These are phyloP conservation scores for Oryzias melastigma DNA, from an alignment of 2,113 vertebrate genomes.

Conservation along the genomic window DNA sequence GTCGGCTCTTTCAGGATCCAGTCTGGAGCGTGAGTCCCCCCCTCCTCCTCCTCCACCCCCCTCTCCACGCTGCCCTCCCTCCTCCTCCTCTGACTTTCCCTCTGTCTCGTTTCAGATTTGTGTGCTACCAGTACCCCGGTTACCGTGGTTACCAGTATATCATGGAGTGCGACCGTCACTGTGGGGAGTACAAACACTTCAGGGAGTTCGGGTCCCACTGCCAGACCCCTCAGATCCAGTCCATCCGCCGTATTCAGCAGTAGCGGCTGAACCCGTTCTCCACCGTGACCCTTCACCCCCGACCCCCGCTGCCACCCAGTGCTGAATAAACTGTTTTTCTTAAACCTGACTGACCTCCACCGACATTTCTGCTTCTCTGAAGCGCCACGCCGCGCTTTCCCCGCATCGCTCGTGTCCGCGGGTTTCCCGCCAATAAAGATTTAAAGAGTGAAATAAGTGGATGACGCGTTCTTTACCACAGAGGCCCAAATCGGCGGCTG, in stretches of 20 bases:
- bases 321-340: constrained; percentile 81
- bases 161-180: constrained; percentile 89
- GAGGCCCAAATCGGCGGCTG: too few species aligned
- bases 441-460: background rate
- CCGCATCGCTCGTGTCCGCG: constrained; percentile 1
- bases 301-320: constrained; percentile 43
- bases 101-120: constrained; percentile 76
- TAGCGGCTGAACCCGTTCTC: constrained; percentile 65
- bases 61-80: background rate
- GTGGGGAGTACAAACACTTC: constrained; percentile 90
- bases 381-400: background rate
- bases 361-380: constrained; percentile 41
- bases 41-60: background rate
- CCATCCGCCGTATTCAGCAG: constrained; percentile 92
- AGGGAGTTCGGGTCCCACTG: constrained; percentile 89
- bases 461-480: too few species aligned
- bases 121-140: constrained; percentile 93
- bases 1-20: constrained; percentile 88
- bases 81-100: constrained; percentile 4
- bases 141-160: constrained; percentile 94
- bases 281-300: constrained; percentile 45
- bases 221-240: constrained; percentile 92
- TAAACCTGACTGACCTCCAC: constrained; percentile 65
- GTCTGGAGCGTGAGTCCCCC: constrained; percentile 86
- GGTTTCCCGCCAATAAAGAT: constrained; percentile 2